These are phyloP conservation scores for Harmothoe impar DNA, from an alignment of 2,888 invertebrate genomes.

Conservation along the genomic window DNA sequence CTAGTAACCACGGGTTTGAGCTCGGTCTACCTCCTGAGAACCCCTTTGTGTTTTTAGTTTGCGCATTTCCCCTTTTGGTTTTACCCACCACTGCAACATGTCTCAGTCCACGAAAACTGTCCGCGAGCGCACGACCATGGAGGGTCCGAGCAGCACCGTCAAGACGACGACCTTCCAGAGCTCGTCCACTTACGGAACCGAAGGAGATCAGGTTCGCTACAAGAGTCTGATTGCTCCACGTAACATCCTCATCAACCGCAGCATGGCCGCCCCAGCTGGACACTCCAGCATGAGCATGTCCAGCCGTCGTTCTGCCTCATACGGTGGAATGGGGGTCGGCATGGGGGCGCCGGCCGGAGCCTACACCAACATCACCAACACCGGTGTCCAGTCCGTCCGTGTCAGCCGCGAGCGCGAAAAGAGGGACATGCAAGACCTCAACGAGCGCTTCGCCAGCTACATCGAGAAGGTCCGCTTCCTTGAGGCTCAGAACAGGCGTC, in stretches of 20 bases:
- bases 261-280: conserved; percentile 48
- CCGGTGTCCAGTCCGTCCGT: conserved; percentile 83
- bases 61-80: background rate
- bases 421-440: conserved; percentile 85
- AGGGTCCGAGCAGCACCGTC: conserved; percentile 24
- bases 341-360: conserved; percentile 72
- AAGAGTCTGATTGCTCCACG: conserved; percentile 65
- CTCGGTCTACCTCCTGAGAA: conserved; percentile 26
- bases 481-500: conserved; percentile 83
- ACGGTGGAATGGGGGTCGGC: background rate
- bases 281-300: background rate
- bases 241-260: conserved; percentile 68
- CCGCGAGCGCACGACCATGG: background rate
- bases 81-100: conserved; percentile 35
- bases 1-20: background rate
- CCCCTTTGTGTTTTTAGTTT: conserved; percentile 46
- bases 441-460: conserved; percentile 85
- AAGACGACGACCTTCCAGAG: conserved; percentile 57
- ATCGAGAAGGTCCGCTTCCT: conserved; percentile 84
- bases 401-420: conserved; percentile 84
- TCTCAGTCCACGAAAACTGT: background rate
- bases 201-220: conserved; percentile 56
- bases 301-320: background rate
- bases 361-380: conserved; percentile 75
- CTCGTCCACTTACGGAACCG: conserved; percentile 49